phyloP scores from a whole-genome alignment of 2,888 invertebrate genomes.

The Melinaea menophilus region DNA sequence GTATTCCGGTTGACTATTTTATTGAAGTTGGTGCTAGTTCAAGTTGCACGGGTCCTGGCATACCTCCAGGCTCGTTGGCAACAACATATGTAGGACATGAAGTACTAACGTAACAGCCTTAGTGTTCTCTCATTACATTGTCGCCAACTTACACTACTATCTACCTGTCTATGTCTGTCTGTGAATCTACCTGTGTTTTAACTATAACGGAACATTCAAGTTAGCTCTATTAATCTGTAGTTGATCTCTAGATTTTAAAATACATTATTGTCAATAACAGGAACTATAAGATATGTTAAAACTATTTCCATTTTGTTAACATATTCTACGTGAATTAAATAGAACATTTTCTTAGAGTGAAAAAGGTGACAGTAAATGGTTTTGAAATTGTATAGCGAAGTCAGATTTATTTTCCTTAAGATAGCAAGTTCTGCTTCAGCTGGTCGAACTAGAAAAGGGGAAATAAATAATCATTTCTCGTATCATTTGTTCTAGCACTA shows the following conservation, averaged over 20 bases:
- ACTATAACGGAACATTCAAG: conserved; percentile 2
- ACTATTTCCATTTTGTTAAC: background rate
- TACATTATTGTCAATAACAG: no score
- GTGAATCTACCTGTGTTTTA: background rate
- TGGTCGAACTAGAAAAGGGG: conserved; percentile 11
- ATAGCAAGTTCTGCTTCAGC: background rate
- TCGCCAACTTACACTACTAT: conserved; percentile 17
- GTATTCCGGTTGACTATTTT: background rate
- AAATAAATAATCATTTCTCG: conserved; percentile 20
- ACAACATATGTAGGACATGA: conserved; percentile 56
- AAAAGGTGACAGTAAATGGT: conserved; percentile 13
- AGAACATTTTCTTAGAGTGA: background rate
- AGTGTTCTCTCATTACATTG: conserved; percentile 44
- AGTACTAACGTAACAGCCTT: conserved; percentile 50
- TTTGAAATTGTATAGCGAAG: conserved; percentile 5
- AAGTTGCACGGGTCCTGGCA: conserved; percentile 50
- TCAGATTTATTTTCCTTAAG: conserved; percentile 3
- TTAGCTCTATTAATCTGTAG: no score
- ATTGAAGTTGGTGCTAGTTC: conserved; percentile 30
- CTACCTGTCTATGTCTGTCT: conserved; percentile 5
- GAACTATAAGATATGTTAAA: background rate
- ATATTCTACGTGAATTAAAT: background rate
- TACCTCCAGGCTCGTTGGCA: conserved; percentile 55
- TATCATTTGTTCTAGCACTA: conserved; percentile 23
- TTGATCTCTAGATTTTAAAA: no score